phyloP scores from a whole-genome alignment of 2,797 vertebrate genomes.

The Balearica regulorum region DNA sequence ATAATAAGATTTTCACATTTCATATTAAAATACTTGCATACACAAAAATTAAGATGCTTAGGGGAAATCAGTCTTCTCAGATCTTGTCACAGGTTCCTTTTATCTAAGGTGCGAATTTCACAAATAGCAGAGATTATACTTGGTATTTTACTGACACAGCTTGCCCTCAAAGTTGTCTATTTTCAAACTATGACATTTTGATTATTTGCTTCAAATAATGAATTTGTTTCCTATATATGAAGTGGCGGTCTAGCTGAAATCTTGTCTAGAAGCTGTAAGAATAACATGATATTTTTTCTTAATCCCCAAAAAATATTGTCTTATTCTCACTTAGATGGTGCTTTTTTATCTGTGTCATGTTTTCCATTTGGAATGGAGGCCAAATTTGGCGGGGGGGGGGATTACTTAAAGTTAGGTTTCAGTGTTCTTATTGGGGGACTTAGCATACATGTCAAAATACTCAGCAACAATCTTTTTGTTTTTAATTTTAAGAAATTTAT shows the following conservation, averaged over 20 bases:
- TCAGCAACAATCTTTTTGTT: not conserved
- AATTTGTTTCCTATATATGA: not conserved
- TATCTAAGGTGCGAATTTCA: not conserved
- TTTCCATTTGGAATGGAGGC: not conserved
- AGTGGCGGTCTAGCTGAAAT: not conserved
- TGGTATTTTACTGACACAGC: not conserved
- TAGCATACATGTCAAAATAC: not conserved
- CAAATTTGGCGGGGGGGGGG: not conserved
- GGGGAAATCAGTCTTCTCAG: not conserved
- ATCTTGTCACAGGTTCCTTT: not conserved
- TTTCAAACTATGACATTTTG: not conserved
- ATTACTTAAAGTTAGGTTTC: not conserved
- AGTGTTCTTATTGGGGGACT: not conserved
- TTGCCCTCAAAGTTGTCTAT: not conserved
- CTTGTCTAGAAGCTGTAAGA: not conserved
- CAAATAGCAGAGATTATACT: not conserved
- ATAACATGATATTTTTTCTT: not conserved
- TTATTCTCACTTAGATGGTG: not conserved
- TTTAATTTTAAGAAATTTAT: not conserved
- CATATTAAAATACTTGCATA: not conserved
- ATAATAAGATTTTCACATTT: not conserved
- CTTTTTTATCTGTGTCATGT: not conserved
- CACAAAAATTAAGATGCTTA: not conserved
- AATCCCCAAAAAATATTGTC: not conserved
- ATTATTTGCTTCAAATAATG: not conserved